Evolutionary conservation across 2,797 vertebrate genomes (phyloP).

Genomic region (Cyclopterus lumpus): DNA sequence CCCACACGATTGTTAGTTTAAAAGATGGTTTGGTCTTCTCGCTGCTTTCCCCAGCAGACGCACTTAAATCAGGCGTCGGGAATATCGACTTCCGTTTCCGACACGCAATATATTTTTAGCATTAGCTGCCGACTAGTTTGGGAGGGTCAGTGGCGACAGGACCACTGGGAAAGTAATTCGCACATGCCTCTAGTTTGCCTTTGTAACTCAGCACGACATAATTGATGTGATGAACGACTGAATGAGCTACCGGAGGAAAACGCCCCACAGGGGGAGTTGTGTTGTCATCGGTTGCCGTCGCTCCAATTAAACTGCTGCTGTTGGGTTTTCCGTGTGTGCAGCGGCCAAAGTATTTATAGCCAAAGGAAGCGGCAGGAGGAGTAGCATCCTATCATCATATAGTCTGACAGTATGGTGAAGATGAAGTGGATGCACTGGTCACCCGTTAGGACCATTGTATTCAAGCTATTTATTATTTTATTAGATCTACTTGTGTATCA

Average conservation of each 20-base stretch:
- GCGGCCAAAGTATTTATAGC: slow-evolving; percentile 23
- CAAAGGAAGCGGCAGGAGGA: slow-evolving; percentile 1
- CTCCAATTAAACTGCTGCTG: slow-evolving; percentile 2
- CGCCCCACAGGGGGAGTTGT: not conserved
- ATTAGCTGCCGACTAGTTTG: not conserved
- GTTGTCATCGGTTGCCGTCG: not conserved
- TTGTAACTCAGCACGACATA: not conserved
- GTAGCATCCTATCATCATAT: not conserved
- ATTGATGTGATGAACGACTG: not conserved
- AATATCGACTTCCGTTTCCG: too few species aligned
- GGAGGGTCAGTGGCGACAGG: not conserved
- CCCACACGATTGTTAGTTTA: too few species aligned
- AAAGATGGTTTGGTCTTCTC: too few species aligned
- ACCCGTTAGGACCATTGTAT: not conserved
- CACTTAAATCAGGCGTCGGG: too few species aligned
- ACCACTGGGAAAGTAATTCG: not conserved
- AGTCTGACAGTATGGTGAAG: not conserved
- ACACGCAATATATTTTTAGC: not conserved
- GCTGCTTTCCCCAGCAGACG: too few species aligned
- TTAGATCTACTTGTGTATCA: not conserved
- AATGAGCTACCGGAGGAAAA: not conserved
- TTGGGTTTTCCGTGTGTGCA: slow-evolving; percentile 15
- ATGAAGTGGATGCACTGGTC: not conserved
- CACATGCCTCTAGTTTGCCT: not conserved
- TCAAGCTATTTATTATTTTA: not conserved